Evolutionary conservation across 2,797 vertebrate species (phyloP).

Genomic region (Gymnoscopelus braueri): DNA sequence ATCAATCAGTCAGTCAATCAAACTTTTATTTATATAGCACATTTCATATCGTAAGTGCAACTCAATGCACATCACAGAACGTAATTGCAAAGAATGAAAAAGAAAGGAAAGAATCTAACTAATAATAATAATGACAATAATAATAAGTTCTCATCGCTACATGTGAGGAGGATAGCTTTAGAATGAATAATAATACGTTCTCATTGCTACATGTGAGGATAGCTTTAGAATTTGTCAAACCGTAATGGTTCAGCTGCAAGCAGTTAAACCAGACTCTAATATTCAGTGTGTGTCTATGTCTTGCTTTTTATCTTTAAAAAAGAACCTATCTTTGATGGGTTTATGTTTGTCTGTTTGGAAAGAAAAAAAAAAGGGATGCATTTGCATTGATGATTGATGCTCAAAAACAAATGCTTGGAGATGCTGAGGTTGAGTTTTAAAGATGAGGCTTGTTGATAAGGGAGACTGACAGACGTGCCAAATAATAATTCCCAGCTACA

Average conservation of each 20-base stretch:
- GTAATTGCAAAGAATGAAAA: no score
- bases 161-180: slow-evolving; percentile 15
- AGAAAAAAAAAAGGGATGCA: slow-evolving; percentile 36
- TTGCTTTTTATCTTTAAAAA: slow-evolving; percentile 17
- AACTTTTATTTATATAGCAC: no score
- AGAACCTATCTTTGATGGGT: neutral
- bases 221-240: slow-evolving; percentile 17
- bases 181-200: neutral
- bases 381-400: slow-evolving; percentile 61
- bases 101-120: no score
- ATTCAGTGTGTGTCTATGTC: slow-evolving; percentile 36
- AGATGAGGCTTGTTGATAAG: slow-evolving; percentile 73
- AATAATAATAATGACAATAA: neutral
- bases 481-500: slow-evolving; percentile 63
- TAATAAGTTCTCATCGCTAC: slow-evolving; percentile 37
- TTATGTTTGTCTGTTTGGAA: slow-evolving; percentile 27
- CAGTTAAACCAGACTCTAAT: slow-evolving; percentile 65
- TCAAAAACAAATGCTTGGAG: slow-evolving; percentile 52
- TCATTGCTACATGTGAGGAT: slow-evolving; percentile 36
- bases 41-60: no score
- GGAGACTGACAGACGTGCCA: slow-evolving; percentile 77
- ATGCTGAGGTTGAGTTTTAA: slow-evolving; percentile 43
- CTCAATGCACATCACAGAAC: no score
- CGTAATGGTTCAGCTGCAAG: slow-evolving; percentile 14
- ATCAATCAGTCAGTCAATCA: no score